Conservation (phyloP, 2,888 invertebrate genomes). For the Tetanocera ferruginea region DNA sequence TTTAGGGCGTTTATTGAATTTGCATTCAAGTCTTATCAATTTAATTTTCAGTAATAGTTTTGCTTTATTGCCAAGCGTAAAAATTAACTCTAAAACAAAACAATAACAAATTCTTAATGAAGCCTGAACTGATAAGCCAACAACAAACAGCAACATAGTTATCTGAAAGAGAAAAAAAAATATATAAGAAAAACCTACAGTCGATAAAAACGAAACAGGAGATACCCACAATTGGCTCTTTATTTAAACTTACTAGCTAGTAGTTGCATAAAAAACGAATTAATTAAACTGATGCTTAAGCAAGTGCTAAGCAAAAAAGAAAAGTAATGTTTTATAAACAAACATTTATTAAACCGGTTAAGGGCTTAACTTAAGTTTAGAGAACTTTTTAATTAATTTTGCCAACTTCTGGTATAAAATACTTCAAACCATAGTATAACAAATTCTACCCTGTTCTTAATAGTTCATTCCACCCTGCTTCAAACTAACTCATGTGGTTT, state of each 20-base stretch:
- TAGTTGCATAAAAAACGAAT: no score
- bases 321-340: no score
- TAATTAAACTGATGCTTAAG: no score
- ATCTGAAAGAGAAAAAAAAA: constrained; percentile 20
- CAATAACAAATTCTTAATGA: background rate
- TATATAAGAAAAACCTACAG: background rate
- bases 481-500: background rate
- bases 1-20: constrained; percentile 24
- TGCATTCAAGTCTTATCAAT: constrained; percentile 16
- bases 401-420: no score
- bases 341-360: no score
- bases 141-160: constrained; percentile 32
- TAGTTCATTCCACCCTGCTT: background rate
- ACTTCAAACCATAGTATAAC: no score
- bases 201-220: background rate
- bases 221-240: background rate
- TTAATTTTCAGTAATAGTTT: constrained; percentile 6
- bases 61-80: constrained; percentile 17
- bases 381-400: no score
- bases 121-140: background rate
- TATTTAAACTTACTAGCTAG: background rate
- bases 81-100: background rate
- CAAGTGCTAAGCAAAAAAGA: background rate
- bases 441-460: no score
- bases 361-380: no score